Base-by-base conservation (phyloP, 2,888 invertebrate genomes). In the Caenorhabditis panamensis region DNA sequence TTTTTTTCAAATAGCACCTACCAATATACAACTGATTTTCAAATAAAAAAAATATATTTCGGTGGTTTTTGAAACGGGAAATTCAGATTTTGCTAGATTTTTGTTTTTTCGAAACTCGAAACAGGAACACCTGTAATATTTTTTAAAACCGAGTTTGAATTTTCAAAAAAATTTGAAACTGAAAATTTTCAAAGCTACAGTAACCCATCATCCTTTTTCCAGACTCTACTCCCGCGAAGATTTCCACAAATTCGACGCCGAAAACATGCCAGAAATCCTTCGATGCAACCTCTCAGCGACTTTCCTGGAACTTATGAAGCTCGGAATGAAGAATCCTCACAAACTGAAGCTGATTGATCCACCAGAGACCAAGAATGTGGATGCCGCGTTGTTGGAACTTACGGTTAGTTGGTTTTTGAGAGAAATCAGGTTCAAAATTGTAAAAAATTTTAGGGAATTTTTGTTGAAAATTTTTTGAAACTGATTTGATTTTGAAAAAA, bases 301-400 rank as follows among this genome's bases (percentile, higher is more conserved):
- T 1, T 93, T 95, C 26, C 92, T 98, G 66, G 95, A 96, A 91
- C 92, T 98, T 62, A 93, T 97, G 82, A 95, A 96, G 0, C 93
- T 96, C 82, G 95, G 95, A 20, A 94, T 96, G 78, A 94, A 95
- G 85, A 94, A 92, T 86, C 90, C 95, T 16, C 92, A 93, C 51
- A 94, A 94, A 16, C 96, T 98, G 91, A 96, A 96, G 89, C 95
- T 97, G 89, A 94, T 98, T 91, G 96, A 97, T 90, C 94, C 94
- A 86, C 97, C 97, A 0, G 94, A 95, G 0, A 92, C 93, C 24
- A 95, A 95, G 71, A 93, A 92, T 88, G 87, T 88, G 73, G 61
- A 79, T n/a, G 79, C 83, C 3, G 84, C 86, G 0, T 64, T 84
- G 22, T 62, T 72, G 58, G 84, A 86, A 56, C 68, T 86, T 9